Conservation (phyloP, 2,888 invertebrate genomes). For the Drosophila subsilvestris region DNA sequence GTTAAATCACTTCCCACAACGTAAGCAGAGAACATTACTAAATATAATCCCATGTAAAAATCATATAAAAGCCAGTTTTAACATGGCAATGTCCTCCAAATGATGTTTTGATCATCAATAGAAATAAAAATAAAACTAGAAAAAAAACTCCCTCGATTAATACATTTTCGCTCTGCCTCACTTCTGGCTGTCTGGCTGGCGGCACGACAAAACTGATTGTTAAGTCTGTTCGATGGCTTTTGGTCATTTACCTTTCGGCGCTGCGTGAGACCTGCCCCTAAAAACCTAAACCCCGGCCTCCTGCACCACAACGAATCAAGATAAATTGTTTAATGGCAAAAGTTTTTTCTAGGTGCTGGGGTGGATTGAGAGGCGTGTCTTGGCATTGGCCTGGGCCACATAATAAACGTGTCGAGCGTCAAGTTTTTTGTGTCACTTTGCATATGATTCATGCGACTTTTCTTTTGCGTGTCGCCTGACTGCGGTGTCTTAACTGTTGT, state of each 20-base stretch:
- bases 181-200: background rate
- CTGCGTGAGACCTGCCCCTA: constrained; percentile 38
- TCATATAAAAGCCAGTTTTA: constrained; percentile 16
- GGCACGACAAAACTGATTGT: constrained; percentile 39
- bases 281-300: background rate
- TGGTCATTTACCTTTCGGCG: constrained; percentile 72
- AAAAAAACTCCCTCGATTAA: constrained; percentile 48
- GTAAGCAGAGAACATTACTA: constrained; percentile 4
- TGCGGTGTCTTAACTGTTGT: constrained; percentile 3
- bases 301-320: constrained; percentile 59
- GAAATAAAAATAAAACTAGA: constrained; percentile 54
- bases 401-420: constrained; percentile 40
- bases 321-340: constrained; percentile 60
- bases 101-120: constrained; percentile 56
- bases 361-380: constrained; percentile 4
- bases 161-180: constrained; percentile 38
- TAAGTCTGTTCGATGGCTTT: constrained; percentile 38
- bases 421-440: constrained; percentile 54
- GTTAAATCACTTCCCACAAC: constrained; percentile 20
- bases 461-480: constrained; percentile 35
- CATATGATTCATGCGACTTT: constrained; percentile 70
- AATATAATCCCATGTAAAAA: constrained; percentile 13
- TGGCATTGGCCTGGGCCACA: constrained; percentile 34
- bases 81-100: constrained; percentile 51
- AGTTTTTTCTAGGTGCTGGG: constrained; percentile 15